Base-by-base conservation (phyloP, 1,140 invertebrate species). In the Pachypsylla venusta region DNA sequence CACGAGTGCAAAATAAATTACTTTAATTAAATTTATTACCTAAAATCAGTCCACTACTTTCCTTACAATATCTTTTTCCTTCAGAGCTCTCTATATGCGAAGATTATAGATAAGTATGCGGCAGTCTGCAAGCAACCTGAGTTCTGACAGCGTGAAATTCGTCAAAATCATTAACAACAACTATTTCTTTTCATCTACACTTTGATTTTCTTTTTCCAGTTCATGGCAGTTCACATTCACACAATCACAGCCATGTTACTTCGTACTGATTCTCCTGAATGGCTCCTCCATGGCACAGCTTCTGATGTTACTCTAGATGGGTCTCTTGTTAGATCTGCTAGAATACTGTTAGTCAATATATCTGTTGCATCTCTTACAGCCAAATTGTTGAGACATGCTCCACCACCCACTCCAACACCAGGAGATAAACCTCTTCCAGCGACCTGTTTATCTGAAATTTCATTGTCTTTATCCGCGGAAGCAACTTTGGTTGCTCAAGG, bases 181-280 rank as follows among this genome's bases (percentile, higher is more conserved):
- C 28, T 22, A n/a, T 42, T 24, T 14, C 16, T 60, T 10, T 25
- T 35, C 48, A 56, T 26, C 40, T 35, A 26, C 48, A 24, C 27
- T 26, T 48, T 57, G 54, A 57, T 58, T 25, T 56, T 61, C 54
- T 62, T 64, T 64, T 67, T 69, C 60, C 64, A 85, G 83, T 89
- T 89, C 70, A 85, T 89, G 79, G 84, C 85, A n/a, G 79, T 93
- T 24, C 84, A 89, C 67, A 76, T 93, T 26, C 81, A 84, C 62
- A 89, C 90, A 68, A 78, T 89, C 61, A 88, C 82, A 60, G 75
- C 89, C 10, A 80, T 86, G 63, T 73, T 84, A 53, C 75, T 88
- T 60, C 75, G 78, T 55, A 75, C 77, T 35, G 73, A 76, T 64
- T 72, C 71, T 56, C 81, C 82, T 53, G 81, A 85, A 20, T 89